phyloP scores from a whole-genome alignment of 2,888 invertebrate genomes.

The Tryphoninae sp. region DNA sequence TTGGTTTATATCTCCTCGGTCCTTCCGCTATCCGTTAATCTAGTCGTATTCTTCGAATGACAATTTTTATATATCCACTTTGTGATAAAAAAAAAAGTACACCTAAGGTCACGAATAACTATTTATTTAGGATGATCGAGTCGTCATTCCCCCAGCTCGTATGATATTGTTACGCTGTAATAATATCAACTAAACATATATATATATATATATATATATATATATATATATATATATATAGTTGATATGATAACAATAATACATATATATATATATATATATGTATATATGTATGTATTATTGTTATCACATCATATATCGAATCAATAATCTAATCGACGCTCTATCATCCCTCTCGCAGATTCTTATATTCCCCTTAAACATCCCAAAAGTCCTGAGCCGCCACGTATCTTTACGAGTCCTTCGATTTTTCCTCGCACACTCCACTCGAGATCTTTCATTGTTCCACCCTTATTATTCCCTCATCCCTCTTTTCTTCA shows the following conservation, averaged over 20 bases:
- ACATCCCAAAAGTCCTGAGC: slow-evolving; percentile 25
- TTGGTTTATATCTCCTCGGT: slow-evolving; percentile 14
- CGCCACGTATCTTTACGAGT: slow-evolving; percentile 32
- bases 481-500: slow-evolving; percentile 29
- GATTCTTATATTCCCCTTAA: slow-evolving; percentile 37
- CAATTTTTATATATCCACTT: slow-evolving; percentile 35
- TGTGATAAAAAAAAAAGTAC: not conserved
- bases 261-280: not conserved
- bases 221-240: too few relatives aligned
- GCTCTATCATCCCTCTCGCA: slow-evolving; percentile 20
- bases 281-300: not conserved
- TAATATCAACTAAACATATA: not conserved
- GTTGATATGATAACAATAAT: too few relatives aligned
- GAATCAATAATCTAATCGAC: slow-evolving; percentile 43
- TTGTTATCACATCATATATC: not conserved
- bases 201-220: not conserved
- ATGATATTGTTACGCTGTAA: not conserved
- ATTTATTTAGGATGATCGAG: not conserved
- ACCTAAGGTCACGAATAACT: not conserved
- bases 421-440: slow-evolving; percentile 31
- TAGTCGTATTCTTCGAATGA: slow-evolving; percentile 35
- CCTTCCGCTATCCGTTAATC: slow-evolving; percentile 5
- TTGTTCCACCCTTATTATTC: slow-evolving; percentile 59
- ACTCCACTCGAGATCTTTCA: slow-evolving; percentile 55
- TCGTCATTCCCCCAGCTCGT: not conserved